phyloP scores from a whole-genome alignment of 2,797 vertebrate species.

The Chelidonichthys spinosus region DNA sequence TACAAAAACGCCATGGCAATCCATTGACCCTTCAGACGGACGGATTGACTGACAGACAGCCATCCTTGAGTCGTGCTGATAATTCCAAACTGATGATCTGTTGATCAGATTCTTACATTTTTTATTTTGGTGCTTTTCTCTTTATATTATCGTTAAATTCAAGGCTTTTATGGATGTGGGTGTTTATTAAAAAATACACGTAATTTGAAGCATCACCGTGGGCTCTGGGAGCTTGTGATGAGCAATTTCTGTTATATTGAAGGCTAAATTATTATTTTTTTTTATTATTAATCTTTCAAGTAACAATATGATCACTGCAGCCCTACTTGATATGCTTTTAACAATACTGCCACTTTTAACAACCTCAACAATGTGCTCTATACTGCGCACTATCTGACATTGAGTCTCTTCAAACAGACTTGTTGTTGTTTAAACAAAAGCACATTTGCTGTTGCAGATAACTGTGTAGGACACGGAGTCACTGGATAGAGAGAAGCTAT shows the following conservation, averaged over 20 bases:
- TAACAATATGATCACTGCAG: not conserved
- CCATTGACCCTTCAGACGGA: too few relatives aligned
- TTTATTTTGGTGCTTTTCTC: not conserved
- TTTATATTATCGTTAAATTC: not conserved
- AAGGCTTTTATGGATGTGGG: not conserved
- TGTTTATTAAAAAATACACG: not conserved
- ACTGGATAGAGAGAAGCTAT: constrained; percentile 24
- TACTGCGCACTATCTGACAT: constrained; percentile 4
- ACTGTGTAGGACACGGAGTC: constrained; percentile 18
- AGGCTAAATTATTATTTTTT: not conserved
- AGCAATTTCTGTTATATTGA: not conserved
- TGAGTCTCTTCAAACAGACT: constrained; percentile 11
- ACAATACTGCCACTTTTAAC: constrained; percentile 2
- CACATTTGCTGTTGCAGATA: constrained; percentile 38
- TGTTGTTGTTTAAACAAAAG: constrained; percentile 32
- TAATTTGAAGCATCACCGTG: not conserved
- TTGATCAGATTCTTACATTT: not conserved
- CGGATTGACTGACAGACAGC: not conserved
- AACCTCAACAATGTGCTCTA: not conserved
- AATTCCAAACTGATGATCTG: not conserved
- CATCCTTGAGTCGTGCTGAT: not conserved
- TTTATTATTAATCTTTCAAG: not conserved
- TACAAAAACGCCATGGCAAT: not conserved
- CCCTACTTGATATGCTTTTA: not conserved
- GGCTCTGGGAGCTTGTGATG: not conserved